Evolutionary conservation across 2,113 vertebrate species (phyloP), one percentile per base, ranked within the genome.

Genomic region (Melospiza georgiana): DNA sequence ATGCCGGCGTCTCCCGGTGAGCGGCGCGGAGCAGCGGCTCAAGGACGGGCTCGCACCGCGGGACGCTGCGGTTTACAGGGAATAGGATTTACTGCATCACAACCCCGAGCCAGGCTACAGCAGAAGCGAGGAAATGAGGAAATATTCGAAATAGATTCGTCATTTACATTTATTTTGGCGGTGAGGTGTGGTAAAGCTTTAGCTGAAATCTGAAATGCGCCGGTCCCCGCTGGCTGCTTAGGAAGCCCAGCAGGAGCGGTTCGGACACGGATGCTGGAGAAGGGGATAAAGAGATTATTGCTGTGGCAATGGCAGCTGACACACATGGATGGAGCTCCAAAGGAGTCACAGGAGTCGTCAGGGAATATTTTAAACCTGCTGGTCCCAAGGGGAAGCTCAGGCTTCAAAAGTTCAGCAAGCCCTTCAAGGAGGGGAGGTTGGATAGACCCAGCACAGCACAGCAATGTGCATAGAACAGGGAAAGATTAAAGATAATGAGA

Each of bases 41-140:
- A 19, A 41, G 83, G 58, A 77, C 12, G 27, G 33, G 14, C 1
- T 72, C 3, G 1, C 48, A 6, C 66, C 30, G 0, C 8, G 23
- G 18, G 13, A 79, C 15, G 9, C 20, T 74, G 27, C 75, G 1
- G 15, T 11, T 30, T 5, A 5, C 16, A 8, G 9, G 19, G 24
- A 24, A 43, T 4, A 35, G 30, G 43, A 44, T n/a, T 44, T 24
- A 35, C 74, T 12, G 48, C 43, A 10, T 1, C 69, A 6, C 3
- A 57, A 31, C 41, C 58, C 19, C 22, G 19, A 30, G 1, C 48
- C 54, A n/a, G 37, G 30, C 72, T 80, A 4, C 22, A n/a, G 49
- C 58, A 76, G 52, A 46, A 86, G 27, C 46, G 10, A 14, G 48
- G 71, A 66, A 84, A 76, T 12, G 31, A 33, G 55, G 55, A 65